Conservation (phyloP, 2,113 vertebrate species). For the Mesitornis unicolor region DNA sequence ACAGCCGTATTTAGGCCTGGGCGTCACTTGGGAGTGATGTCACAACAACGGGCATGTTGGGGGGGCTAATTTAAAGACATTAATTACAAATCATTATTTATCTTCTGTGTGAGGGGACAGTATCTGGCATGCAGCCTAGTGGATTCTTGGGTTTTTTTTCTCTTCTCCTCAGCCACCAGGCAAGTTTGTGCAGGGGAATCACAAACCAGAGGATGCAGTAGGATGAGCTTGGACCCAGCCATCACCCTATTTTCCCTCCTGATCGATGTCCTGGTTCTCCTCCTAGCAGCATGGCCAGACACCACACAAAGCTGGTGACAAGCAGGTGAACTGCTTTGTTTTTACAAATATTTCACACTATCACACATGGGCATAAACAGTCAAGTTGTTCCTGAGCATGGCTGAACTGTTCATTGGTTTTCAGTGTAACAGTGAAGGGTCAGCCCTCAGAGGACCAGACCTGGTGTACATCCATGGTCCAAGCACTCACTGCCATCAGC, state of each 20-base stretch:
- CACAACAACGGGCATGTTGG: background rate
- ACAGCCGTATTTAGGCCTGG: conserved; percentile 29
- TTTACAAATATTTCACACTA: background rate
- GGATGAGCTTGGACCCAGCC: background rate
- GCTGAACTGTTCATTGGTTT: background rate
- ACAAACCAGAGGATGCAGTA: background rate
- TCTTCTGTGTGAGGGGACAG: background rate
- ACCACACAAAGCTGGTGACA: background rate
- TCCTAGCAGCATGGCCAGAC: background rate
- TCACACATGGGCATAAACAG: rapidly evolving
- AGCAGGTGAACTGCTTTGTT: background rate
- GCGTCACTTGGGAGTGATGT: conserved; percentile 38
- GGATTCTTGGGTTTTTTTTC: background rate
- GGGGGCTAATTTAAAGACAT: conserved; percentile 6
- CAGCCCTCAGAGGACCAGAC: background rate
- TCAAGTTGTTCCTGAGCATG: background rate
- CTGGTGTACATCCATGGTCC: rapidly evolving
- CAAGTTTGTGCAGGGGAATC: background rate
- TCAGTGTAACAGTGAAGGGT: background rate
- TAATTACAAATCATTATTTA: background rate
- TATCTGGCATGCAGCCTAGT: background rate
- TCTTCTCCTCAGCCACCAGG: background rate
- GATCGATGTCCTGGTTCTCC: background rate
- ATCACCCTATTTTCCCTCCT: background rate
- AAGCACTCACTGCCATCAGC: background rate